Evolutionary conservation across 35 echinoderm and acorn worm genomes (phyloP), one percentile per base, ranked within the genome.

Genomic region (Lytechinus pictus): DNA sequence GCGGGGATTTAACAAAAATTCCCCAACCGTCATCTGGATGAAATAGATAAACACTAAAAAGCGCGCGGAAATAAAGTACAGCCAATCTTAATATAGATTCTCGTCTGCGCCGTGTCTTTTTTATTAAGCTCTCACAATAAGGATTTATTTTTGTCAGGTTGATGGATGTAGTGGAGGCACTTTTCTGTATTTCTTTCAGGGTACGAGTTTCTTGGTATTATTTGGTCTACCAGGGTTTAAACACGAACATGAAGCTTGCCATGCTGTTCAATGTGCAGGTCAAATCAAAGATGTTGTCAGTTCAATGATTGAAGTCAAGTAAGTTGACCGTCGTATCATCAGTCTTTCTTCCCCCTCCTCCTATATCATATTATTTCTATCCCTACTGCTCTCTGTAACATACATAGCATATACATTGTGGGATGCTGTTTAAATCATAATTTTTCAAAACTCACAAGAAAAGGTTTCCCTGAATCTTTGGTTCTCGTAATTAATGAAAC

Each of bases 211-310:
- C 94, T 89, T 99, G 9, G 96, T 97, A 7, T 60, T 99, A 53
- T 99, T 99, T 94, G 98, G 98, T 94, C 90, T 99, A 27, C 98
- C 98, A 55, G 98, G 98, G 0, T 99, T 97, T 95, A 99, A 99
- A 90, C 98, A 99, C 96, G 98, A 99, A 87, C 96, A 99, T 86
- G 98, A 99, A 95, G 94, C 97, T 2, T 95, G 95, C 86, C 98
- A 99, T 86, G 95, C 98, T 54, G 94, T 99, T 6, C 98, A 99
- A 9, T 99, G 98, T 95, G 96, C 98, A 86, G 94, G 96, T 54
- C 96, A 97, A 89, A 99, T 99, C 91, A 98, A 86, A 86, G 91
- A 94, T 52, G 95, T 61, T 9, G 28, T 99, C 12, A 95, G 97
- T 28, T 86, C 53, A 52, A 95, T 99, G 55, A 72, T 94, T 21